Evolutionary conservation across 2,113 vertebrate genomes (phyloP), one percentile per base, ranked within the genome.

Genomic region (Myocastor coypus): DNA sequence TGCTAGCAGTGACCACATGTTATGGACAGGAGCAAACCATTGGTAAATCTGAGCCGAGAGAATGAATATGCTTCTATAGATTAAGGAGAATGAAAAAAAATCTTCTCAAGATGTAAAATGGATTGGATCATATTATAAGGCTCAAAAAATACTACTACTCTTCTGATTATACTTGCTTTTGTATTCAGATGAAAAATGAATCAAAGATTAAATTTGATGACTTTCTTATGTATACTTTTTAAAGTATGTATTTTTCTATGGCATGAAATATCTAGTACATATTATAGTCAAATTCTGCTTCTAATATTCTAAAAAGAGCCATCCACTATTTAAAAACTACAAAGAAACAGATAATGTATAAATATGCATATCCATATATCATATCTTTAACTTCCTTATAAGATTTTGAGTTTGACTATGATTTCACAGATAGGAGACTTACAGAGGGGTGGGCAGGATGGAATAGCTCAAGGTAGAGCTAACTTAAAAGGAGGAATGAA

Each of bases 261-360:
- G 0, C 20, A 52, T 93, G 83, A 84, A 57, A 84, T 91, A 7
- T 88, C 42, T n/a, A 86, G 1, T 68, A 8, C 46, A 12, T 2
- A 50, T 42, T 2, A 50, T 42, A 87, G 50, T 69, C n/a, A 84
- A 50, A 71, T 93, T 85, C 20, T 93, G 34, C 7, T 86, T 91
- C 59, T 96, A 87, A 84, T 61, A 81, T 42, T 96, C 83, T 89
- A 91, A 97, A 97, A 84, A 52, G 11, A 34, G 20, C 78, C 69
- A 69, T 57, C 19, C 28, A 69, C 42, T 30, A 30, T 57, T 6
- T 16, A 59, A 89, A 93, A 86, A 37, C 12, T 42, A 80, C 17
- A 55, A 46, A 75, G 32, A 40, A 24, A 63, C 3, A 91, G 6
- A 34, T 1, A 88, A 68, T n/a, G n/a, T 22, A 28, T 9, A 61